Evolutionary conservation across 1,140 invertebrate genomes (phyloP).

Genomic region (Phthorimaea operculella): DNA sequence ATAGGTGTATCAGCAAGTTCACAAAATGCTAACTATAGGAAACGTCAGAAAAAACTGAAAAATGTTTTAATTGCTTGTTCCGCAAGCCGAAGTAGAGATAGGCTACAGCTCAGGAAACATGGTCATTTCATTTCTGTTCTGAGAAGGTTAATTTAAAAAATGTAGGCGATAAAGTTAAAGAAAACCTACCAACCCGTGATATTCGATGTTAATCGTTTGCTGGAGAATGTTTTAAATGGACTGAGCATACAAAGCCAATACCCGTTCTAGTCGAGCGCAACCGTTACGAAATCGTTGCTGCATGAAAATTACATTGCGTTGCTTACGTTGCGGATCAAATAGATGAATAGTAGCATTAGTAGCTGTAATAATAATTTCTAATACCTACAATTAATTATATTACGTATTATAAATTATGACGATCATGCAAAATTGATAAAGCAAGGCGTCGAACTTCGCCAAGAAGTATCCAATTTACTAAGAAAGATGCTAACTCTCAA

Average conservation of each 20-base stretch:
- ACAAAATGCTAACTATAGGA: constrained; percentile 35
- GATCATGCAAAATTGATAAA: too few relatives aligned
- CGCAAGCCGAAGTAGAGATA: too few relatives aligned
- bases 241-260: constrained; percentile 50
- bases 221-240: constrained; percentile 35
- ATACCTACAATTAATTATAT: too few relatives aligned
- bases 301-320: constrained; percentile 56
- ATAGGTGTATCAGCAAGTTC: constrained; percentile 59
- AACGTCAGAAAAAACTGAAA: too few relatives aligned
- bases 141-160: too few relatives aligned
- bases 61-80: too few relatives aligned
- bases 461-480: too few relatives aligned
- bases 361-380: not conserved
- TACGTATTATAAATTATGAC: too few relatives aligned
- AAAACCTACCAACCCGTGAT: not conserved
- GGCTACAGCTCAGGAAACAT: too few relatives aligned
- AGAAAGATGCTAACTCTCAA: not conserved
- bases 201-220: constrained; percentile 13
- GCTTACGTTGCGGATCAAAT: constrained; percentile 30
- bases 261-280: constrained; percentile 63
- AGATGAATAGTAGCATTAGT: constrained; percentile 10
- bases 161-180: not conserved
- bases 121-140: too few relatives aligned
- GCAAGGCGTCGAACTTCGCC: too few relatives aligned
- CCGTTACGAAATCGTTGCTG: constrained; percentile 64